These are phyloP conservation scores for Hippocampus kuda DNA, from an alignment of 2,797 vertebrate genomes.

Conservation along the genomic window DNA sequence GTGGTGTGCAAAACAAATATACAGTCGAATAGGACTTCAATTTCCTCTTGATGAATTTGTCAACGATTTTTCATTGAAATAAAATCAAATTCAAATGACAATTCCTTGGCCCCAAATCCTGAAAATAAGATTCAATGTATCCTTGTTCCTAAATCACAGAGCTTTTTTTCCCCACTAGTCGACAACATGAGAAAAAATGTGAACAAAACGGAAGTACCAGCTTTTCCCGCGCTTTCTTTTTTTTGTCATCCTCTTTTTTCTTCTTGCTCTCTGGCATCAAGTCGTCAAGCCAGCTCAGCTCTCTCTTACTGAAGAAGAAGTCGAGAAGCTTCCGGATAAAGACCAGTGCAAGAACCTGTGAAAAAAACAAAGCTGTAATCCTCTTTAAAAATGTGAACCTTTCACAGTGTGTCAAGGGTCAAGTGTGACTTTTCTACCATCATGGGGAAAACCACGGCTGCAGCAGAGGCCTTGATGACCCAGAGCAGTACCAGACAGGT, in stretches of 20 bases:
- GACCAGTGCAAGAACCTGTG: constrained; percentile 85
- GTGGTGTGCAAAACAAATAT: no score
- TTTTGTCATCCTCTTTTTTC: constrained; percentile 95
- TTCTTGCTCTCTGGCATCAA: constrained; percentile 96
- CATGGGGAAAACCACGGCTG: constrained; percentile 95
- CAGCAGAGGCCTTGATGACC: constrained; percentile 86
- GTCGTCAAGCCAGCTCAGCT: constrained; percentile 93
- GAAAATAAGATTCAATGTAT: no score
- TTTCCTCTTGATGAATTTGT: no score
- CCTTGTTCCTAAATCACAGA: no score
- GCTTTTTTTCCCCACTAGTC: neutral
- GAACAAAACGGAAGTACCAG: constrained; percentile 36
- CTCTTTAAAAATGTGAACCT: neutral
- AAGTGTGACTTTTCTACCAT: constrained; percentile 66
- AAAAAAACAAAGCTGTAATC: neutral
- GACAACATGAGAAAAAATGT: neutral
- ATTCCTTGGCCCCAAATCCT: no score
- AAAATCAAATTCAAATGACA: no score
- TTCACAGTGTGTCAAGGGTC: neutral
- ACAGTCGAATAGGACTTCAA: no score
- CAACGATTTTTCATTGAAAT: no score
- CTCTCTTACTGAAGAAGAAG: constrained; percentile 85
- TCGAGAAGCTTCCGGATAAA: constrained; percentile 90
- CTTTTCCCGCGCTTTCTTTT: constrained; percentile 65
- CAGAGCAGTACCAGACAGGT: constrained; percentile 85